Base-by-base conservation (phyloP, 2,797 vertebrate genomes). In the Fundulus diaphanus region DNA sequence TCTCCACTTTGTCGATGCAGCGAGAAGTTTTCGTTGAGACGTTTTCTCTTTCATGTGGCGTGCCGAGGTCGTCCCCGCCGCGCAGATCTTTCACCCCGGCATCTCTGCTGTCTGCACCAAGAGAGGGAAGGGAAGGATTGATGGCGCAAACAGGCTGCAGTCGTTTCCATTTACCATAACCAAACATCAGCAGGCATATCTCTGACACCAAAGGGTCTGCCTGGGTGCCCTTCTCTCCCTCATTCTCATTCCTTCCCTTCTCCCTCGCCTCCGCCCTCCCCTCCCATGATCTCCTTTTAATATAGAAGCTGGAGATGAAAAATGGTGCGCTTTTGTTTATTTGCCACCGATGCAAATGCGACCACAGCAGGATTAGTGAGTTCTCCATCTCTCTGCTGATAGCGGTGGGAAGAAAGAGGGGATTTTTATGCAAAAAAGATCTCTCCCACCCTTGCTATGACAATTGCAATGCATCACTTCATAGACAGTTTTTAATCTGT, bases 391-490 rank as follows among this genome's bases (percentile, higher is more conserved):
- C 92, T 82, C 29, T 80, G 88, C 93, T 92, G 94, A 95, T 95
- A 94, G 91, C 88, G 87, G 85, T 72, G 84, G 85, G 88, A 90
- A 92, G 92, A 91, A 91, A 90, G 89, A 92, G 88, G 63, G 91
- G 89, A 91, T 94, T 94, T 93, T 94, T 93, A 94, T 94, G 93
- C 91, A 94, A 92, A 93, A 94, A 94, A 91, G 89, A 92, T 93
- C 89, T 91, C 89, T 92, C 87, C 89, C 89, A 87, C 87, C 89
- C 89, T 92, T 70, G 86, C 91, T 88, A 92, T 94, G 94, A 95
- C 95, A 95, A 95, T 94, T 93, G 92, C 92, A 95, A 95, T 95
- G 93, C 94, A 95, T 95, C 94, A 95, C 93, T 95, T 94, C 93
- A 94, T 93, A 94, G 94, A 94, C 94, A 94, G 90, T 95, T 94